phyloP scores from a whole-genome alignment of 2,888 invertebrate species.

The Stenoptilia bipunctidactyla region DNA sequence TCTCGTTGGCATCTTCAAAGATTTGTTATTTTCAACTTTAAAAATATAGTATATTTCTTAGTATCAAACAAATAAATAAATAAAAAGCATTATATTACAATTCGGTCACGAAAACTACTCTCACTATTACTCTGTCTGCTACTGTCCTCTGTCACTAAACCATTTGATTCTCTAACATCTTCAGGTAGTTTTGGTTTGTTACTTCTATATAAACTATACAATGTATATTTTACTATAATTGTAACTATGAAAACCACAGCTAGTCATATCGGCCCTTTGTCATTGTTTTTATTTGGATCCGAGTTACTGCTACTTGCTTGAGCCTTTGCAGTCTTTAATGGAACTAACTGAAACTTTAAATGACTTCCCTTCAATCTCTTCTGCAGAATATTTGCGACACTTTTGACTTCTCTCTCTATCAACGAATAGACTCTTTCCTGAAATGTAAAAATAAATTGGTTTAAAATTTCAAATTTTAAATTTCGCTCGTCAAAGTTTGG shows the following conservation, averaged over 20 bases:
- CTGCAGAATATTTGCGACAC: slow-evolving; percentile 70
- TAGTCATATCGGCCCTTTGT: slow-evolving; percentile 56
- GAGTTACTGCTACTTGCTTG: slow-evolving; percentile 12
- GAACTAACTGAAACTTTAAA: slow-evolving; percentile 74
- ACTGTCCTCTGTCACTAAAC: slow-evolving; percentile 2
- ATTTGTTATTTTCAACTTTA: too few relatives aligned
- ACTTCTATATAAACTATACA: slow-evolving; percentile 25
- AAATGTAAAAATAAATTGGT: slow-evolving; percentile 28
- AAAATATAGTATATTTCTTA: too few relatives aligned
- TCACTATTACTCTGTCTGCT: too few relatives aligned
- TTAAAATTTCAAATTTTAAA: too few relatives aligned
- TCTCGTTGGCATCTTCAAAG: too few relatives aligned
- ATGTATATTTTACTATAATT: slow-evolving; percentile 37
- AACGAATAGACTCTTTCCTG: slow-evolving; percentile 72
- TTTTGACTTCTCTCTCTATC: slow-evolving; percentile 66
- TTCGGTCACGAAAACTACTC: too few relatives aligned
- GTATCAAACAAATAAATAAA: too few relatives aligned
- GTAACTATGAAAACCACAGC: slow-evolving; percentile 28
- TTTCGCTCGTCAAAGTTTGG: too few relatives aligned
- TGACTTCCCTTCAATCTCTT: slow-evolving; percentile 73
- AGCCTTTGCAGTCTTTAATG: slow-evolving; percentile 32
- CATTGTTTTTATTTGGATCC: slow-evolving; percentile 20
- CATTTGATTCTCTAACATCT: neutral
- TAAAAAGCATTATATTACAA: too few relatives aligned
- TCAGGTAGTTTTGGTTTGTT: too few relatives aligned